Base-by-base conservation (phyloP, 2,113 vertebrate genomes). In the Phocoena phocoena region DNA sequence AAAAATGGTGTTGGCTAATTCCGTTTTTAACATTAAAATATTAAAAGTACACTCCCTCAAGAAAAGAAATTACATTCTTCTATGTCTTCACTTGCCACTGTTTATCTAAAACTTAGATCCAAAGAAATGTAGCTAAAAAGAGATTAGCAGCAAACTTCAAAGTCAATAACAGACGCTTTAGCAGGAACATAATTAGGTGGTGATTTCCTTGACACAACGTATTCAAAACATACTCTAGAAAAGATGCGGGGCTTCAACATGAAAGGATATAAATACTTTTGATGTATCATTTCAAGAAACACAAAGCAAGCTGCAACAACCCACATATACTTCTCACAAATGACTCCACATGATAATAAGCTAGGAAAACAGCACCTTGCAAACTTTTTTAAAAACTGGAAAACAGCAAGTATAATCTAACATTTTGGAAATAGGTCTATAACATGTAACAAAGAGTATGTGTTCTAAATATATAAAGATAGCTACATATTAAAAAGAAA, bases 71-170 rank as follows among this genome's bases (percentile, higher is more conserved):
- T 76, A 74, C 21, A 80, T 15, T 74, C 36, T 91, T 95, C 79
- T 74, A 67, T 81, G 88, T 91, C 94, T 93, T 93, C 86, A 92
- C 95, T 93, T 97, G 82, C 90, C 74, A 83, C 36, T 74, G 81
- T 58, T 97, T 93, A 97, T 97, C 88, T 97, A 87, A 95, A 95
- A 31, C 44, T 50, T 83, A 87, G 91, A 97, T 93, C 58, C 36
- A 95, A 93, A 95, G 44, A 96, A 93, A 85, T 55, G 50, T 38
- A 63, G 36, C 36, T 87, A 58, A 95, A 47, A 86, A 79, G 60
- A 98, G 90, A 97, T 96, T 93, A 94, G 36, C 68, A 80, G 26
- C 44, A 76, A 84, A 94, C 95, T 95, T 97, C 91, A 98, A 97
- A 96, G 95, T 55, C 68, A 88, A 23, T 33, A 77, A 26, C 31